These are phyloP conservation scores for Malurus alboscapulatus DNA, from an alignment of 2,113 vertebrate species.

Conservation along the genomic window DNA sequence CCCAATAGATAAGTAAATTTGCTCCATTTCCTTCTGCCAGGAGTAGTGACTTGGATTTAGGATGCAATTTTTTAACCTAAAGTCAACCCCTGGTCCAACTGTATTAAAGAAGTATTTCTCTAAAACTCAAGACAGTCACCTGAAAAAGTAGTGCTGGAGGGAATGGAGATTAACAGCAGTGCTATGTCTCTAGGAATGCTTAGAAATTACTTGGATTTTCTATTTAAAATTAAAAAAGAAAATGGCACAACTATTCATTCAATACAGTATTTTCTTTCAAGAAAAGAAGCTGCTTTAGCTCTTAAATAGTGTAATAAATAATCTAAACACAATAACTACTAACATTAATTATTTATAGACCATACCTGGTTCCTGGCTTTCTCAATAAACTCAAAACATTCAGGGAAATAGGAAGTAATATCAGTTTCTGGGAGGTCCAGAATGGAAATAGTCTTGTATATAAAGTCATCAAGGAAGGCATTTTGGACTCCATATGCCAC, in stretches of 20 bases:
- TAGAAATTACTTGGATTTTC: neutral
- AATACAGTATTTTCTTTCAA: neutral
- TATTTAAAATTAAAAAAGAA: neutral
- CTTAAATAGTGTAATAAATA: neutral
- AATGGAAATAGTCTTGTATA: slow-evolving; percentile 82
- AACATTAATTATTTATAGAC: slow-evolving; percentile 11
- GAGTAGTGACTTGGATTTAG: neutral
- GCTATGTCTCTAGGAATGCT: neutral
- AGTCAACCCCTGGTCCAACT: neutral
- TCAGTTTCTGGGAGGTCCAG: slow-evolving; percentile 91
- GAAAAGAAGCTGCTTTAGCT: neutral
- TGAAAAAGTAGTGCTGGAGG: neutral
- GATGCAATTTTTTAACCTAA: neutral
- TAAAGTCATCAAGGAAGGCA: slow-evolving; percentile 80
- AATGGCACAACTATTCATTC: neutral
- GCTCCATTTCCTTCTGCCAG: neutral
- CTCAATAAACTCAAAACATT: slow-evolving; percentile 92
- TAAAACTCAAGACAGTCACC: neutral
- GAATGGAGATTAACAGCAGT: neutral
- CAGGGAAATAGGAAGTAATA: slow-evolving; percentile 84
- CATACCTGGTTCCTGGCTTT: slow-evolving; percentile 82
- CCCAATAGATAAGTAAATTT: neutral
- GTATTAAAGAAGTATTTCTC: neutral
- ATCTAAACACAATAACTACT: neutral
- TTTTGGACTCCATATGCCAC: slow-evolving; percentile 94